A percentile compares a stretch with the other conserved stretches of the same genome.
Evolutionary conservation across 92 coral and sea anemone genomes (phyloP).

Genomic region (Anthopleura xanthogrammica): DNA sequence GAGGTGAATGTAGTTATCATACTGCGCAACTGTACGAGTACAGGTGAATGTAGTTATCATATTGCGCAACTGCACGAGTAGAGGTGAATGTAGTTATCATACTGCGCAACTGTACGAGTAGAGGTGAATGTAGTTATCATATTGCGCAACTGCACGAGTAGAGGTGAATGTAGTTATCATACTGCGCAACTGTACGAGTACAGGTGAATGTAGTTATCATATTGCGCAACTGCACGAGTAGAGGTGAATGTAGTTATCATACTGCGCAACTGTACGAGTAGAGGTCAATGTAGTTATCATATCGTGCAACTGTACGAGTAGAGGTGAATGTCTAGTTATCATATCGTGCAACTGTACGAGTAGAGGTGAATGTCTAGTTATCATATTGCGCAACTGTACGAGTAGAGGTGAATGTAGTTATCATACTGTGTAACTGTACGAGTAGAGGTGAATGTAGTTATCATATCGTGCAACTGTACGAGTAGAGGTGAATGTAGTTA

Average conservation of each 20-base stretch:
- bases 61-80: not conserved
- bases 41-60: too few species aligned
- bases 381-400: not conserved
- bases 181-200: not conserved
- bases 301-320: not conserved
- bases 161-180: not conserved
- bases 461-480: too few species aligned
- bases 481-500: too few species aligned
- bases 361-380: not conserved
- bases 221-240: not conserved
- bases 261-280: not conserved
- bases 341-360: too few species aligned
- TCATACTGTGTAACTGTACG: too few species aligned
- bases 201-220: conserved; percentile 14
- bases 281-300: not conserved
- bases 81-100: not conserved
- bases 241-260: not conserved
- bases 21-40: too few species aligned
- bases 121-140: too few species aligned
- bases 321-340: not conserved
- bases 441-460: too few species aligned
- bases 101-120: too few species aligned
- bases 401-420: too few species aligned
- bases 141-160: not conserved
- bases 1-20: too few species aligned